Evolutionary conservation across 2,797 vertebrate species (phyloP), one percentile per base, ranked within the genome.

Genomic region (Rallus crepitans): DNA sequence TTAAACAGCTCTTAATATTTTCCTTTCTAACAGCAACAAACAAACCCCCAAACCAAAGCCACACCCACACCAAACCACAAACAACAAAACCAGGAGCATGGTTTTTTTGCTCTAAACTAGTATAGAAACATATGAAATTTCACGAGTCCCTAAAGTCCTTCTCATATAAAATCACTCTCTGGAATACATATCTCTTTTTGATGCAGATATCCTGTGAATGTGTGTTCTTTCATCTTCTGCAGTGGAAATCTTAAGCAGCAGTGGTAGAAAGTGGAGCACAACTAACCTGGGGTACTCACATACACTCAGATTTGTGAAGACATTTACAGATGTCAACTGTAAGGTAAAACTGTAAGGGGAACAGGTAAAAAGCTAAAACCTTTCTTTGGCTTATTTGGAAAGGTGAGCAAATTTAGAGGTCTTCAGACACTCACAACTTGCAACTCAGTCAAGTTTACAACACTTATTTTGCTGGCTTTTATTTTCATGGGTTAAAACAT

Each of bases 281-380:
- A 2, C 23, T 61, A 33, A 55, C 14, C 9, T 37, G 18, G 4
- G 1, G 1, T 12, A 45, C 37, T 85, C 2, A 1, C 1, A 25
- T 20, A 28, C 3, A 30, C 8, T 19, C 33, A 53, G n/a, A 19
- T 3, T 35, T 82, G 15, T 18, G 55, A 47, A 25, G 31, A 16
- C 40, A 75, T n/a, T 71, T 84, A 3, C 5, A 68, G 30, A 28
- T 30, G 7, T 50, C 76, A 84, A 42, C 5, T 31, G 35, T 35
- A 35, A 35, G 35, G 35, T 35, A 35, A 35, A 35, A 35, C 35
- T 35, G 35, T 35, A 35, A 35, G 35, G 35, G 17, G 17, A 17
- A 16, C 17, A 17, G 42, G 42, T 42, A 42, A 18, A 18, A 42
- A 42, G 42, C 42, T 35, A 45, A 82, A 90, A 96, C 17, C 25